Evolutionary conservation across 2,888 invertebrate species (phyloP).

Genomic region (Polyommatus iphigenia): DNA sequence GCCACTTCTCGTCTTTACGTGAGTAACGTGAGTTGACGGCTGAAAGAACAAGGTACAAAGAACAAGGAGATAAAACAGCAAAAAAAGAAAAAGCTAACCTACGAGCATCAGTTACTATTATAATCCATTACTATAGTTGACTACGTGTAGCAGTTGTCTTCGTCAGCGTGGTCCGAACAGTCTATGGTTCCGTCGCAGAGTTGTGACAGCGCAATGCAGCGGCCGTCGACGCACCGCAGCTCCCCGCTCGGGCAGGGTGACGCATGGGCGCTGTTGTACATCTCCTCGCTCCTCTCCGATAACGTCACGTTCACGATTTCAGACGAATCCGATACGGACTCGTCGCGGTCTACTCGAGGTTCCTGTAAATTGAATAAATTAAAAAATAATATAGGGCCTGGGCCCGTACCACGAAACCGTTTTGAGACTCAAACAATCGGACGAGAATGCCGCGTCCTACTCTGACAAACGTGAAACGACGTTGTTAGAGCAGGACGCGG

Average conservation of each 20-base stretch:
- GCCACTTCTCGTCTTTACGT: background rate
- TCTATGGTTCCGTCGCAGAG: constrained; percentile 82
- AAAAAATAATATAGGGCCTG: no score
- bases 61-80: background rate
- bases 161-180: constrained; percentile 83
- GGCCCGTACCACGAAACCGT: no score
- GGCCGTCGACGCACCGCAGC: constrained; percentile 82
- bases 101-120: background rate
- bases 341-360: constrained; percentile 47
- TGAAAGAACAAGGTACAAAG: background rate
- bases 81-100: background rate
- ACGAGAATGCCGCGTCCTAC: no score
- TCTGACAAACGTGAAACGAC: no score
- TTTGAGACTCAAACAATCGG: no score
- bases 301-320: constrained; percentile 48
- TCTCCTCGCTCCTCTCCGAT: constrained; percentile 46
- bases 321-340: constrained; percentile 46
- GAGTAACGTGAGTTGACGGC: background rate
- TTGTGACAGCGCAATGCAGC: constrained; percentile 82
- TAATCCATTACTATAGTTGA: background rate
- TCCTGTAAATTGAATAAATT: constrained; percentile 49
- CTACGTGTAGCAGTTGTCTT: constrained; percentile 82
- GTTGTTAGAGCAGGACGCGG: no score
- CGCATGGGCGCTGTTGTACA: constrained; percentile 57
- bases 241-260: constrained; percentile 78